Evolutionary conservation across 2,113 vertebrate species (phyloP).

Genomic region (Pseudorectes ferrugineus): DNA sequence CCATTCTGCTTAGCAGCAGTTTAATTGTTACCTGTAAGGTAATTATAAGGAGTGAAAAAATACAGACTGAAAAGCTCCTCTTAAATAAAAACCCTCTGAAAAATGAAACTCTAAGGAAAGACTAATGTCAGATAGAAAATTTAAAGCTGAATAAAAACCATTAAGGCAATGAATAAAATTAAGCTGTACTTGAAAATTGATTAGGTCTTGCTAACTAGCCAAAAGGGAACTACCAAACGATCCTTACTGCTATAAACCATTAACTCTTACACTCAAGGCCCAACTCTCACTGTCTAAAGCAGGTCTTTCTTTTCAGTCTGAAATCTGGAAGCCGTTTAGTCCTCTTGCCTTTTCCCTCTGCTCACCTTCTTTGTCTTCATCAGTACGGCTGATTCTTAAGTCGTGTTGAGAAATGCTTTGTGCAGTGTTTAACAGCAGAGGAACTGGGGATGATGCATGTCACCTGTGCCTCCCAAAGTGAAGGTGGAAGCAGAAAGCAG

Average conservation of each 20-base stretch:
- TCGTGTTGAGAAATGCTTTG: not conserved
- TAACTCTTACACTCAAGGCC: not conserved
- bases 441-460: not conserved
- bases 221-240: not conserved
- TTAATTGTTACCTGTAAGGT: not conserved
- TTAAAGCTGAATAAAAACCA: not conserved
- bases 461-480: not conserved
- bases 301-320: not conserved
- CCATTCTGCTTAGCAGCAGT: not conserved
- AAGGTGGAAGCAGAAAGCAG: not conserved
- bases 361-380: not conserved
- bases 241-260: not conserved
- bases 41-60: not conserved
- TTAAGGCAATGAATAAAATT: not conserved
- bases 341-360: not conserved
- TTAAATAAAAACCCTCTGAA: not conserved
- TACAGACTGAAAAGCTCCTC: not conserved
- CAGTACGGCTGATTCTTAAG: not conserved
- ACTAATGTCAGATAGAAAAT: not conserved
- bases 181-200: not conserved
- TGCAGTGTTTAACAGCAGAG: not conserved
- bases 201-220: not conserved
- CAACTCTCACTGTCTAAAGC: not conserved
- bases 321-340: not conserved
- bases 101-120: not conserved